Evolutionary conservation across 2,113 vertebrate genomes (phyloP), one percentile per base, ranked within the genome.

Genomic region (Dasyornis broadbenti): DNA sequence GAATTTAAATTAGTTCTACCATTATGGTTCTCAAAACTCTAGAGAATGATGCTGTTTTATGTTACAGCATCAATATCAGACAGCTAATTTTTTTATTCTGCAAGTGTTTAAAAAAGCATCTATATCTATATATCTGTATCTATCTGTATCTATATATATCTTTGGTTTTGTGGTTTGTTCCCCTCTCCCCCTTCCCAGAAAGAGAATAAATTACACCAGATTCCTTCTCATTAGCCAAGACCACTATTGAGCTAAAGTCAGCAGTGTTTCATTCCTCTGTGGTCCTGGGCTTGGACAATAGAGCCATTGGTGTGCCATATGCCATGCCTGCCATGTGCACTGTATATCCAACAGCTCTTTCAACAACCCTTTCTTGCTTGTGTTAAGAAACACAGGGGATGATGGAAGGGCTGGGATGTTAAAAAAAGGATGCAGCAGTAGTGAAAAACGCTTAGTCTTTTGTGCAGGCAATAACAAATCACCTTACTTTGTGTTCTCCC

Each of bases 181-280:
- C 53, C 15, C 8, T 27, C 39, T 53, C 65, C 12, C 3, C 27
- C 39, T 28, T 26, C 56, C 44, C 42, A 70, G 28, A 65, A 90
- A 52, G 21, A 61, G 77, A 91, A 92, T 92, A 85, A 94, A 95
- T 93, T 91, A 91, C 44, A 35, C 28, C 28, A 70, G 37, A 87
- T 84, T 91, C 79, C 57, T 93, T 75, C 90, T 90, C 89, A 94
- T 89, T 95, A 95, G 61, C 60, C 69, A 86, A 57, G 61, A 64
- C 20, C 40, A 60, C 83, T 89, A 93, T 56, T 94, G 89, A 92
- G 72, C 71, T 63, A 37, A 83, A 92, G 83, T 94, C 91, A 86
- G 86, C 80, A 75, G 52, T 26, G 76, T 81, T 93, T 94, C 89
- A 75, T 81, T 93, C 60, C 80, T 93, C 82, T 26, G 44, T 44